phyloP scores from a whole-genome alignment of 2,888 invertebrate genomes.

The Alloplasta piceator region DNA sequence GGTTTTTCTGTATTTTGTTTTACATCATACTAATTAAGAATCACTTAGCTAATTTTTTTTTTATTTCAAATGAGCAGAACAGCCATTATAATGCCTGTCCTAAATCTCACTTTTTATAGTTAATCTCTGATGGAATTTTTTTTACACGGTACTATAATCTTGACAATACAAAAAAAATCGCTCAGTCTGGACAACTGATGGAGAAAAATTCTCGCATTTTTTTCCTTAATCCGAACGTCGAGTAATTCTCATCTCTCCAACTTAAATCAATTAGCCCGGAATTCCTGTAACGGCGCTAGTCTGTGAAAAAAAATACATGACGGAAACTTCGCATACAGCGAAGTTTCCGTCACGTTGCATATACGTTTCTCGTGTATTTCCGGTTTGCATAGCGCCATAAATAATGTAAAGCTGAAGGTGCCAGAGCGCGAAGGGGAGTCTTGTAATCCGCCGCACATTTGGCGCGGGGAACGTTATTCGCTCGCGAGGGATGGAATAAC shows the following conservation, averaged over 20 bases:
- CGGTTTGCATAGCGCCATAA: slow-evolving; percentile 48
- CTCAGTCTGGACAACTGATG: background rate
- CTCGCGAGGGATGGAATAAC: background rate
- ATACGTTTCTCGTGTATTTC: slow-evolving; percentile 28
- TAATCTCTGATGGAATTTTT: no score
- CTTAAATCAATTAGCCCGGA: slow-evolving; percentile 14
- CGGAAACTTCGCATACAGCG: background rate
- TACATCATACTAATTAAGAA: no score
- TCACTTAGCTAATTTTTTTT: no score
- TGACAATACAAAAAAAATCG: background rate
- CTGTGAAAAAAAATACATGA: background rate
- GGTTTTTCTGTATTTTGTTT: no score
- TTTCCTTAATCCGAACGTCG: background rate
- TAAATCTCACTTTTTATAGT: no score
- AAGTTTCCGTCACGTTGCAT: slow-evolving; percentile 34
- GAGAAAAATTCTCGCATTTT: background rate
- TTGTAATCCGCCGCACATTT: slow-evolving; percentile 61
- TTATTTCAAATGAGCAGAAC: no score
- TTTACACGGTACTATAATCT: no score
- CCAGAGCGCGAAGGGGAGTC: slow-evolving; percentile 54
- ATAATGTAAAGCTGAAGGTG: slow-evolving; percentile 59
- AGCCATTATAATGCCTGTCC: no score
- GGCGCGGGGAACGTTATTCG: slow-evolving; percentile 36
- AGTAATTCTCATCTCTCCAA: background rate
- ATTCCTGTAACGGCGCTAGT: background rate